Conservation (phyloP, 2,113 vertebrate genomes). For the Puma concolor region DNA sequence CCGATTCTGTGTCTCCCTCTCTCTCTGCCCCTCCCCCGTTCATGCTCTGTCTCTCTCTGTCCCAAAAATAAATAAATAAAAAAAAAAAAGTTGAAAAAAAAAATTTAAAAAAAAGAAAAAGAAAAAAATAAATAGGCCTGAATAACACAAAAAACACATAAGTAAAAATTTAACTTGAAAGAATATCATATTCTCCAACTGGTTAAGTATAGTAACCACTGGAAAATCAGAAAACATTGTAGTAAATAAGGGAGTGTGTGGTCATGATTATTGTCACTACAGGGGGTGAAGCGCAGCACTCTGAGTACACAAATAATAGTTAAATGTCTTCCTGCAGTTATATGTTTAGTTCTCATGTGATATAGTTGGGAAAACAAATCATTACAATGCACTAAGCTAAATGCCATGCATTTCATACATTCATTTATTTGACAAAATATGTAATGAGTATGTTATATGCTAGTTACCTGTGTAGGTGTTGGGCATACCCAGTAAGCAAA, state of each 20-base stretch:
- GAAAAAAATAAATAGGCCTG: neutral
- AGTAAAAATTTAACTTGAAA: neutral
- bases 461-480: neutral
- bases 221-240: neutral
- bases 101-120: too few species aligned
- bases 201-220: neutral
- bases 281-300: neutral
- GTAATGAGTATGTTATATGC: neutral
- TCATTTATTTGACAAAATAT: neutral
- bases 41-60: too few species aligned
- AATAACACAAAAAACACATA: neutral
- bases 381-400: neutral
- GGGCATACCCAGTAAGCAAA: neutral
- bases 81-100: too few species aligned
- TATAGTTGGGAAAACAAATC: neutral
- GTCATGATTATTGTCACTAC: neutral
- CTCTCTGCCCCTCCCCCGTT: too few species aligned
- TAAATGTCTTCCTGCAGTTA: neutral
- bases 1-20: too few species aligned
- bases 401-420: neutral
- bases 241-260: fast-evolving
- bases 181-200: neutral
- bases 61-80: too few species aligned
- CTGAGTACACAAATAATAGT: neutral
- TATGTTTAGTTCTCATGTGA: neutral